Evolutionary conservation across 2,113 vertebrate genomes (phyloP).

Genomic region (Eonycteris spelaea): DNA sequence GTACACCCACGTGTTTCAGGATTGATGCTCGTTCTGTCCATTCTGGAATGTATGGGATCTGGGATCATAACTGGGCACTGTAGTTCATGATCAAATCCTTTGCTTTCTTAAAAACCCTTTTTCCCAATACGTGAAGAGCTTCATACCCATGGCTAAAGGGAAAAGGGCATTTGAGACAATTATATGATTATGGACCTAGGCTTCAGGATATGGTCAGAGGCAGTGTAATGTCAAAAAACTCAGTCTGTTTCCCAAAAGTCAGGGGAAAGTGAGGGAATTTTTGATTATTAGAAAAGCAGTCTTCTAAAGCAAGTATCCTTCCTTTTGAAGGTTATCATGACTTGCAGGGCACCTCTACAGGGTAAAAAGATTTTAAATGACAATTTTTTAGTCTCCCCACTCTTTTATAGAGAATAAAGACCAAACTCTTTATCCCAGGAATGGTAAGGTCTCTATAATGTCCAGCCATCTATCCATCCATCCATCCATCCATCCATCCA

Average conservation of each 20-base stretch:
- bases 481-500: not conserved
- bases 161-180: not conserved
- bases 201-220: not conserved
- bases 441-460: not conserved
- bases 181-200: not conserved
- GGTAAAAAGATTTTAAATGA: not conserved
- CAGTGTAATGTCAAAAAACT: not conserved
- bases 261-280: not conserved
- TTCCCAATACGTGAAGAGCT: not conserved
- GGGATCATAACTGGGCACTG: not conserved
- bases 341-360: not conserved
- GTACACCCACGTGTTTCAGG: not conserved
- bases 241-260: not conserved
- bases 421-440: not conserved
- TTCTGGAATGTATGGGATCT: not conserved
- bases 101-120: not conserved
- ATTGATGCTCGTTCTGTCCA: not conserved
- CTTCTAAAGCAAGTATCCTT: not conserved
- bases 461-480: not conserved
- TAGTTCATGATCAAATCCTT: not conserved
- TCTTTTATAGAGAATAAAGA: not conserved
- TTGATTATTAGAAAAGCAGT: not conserved
- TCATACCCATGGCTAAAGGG: not conserved
- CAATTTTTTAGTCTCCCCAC: not conserved
- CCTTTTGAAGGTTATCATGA: not conserved